phyloP scores from a whole-genome alignment of 2,797 vertebrate species.

The Rachycentron canadum region DNA sequence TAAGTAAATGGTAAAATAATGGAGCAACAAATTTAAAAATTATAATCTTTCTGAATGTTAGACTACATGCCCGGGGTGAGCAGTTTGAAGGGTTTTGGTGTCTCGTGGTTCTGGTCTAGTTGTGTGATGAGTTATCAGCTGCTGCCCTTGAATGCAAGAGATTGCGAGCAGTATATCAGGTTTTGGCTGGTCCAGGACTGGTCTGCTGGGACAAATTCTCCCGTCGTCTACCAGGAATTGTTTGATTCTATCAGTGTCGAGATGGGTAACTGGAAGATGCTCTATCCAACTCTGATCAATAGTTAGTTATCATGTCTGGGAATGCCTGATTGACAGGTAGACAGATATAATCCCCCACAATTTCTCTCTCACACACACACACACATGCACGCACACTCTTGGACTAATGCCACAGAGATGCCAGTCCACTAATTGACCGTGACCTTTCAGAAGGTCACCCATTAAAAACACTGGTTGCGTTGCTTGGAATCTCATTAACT shows the following conservation, averaged over 20 bases:
- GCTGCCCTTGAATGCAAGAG: conserved; percentile 45
- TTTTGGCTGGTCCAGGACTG: conserved; percentile 27
- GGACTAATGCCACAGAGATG: conserved; percentile 46
- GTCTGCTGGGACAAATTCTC: conserved; percentile 61
- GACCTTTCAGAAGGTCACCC: conserved; percentile 57
- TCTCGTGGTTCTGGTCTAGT: background rate
- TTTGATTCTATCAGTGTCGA: conserved; percentile 74
- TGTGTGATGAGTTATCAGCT: conserved; percentile 31
- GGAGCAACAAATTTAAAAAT: background rate
- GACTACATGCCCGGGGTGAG: background rate
- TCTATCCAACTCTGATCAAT: conserved; percentile 76
- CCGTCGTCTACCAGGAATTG: conserved; percentile 76
- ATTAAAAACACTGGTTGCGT: conserved; percentile 45
- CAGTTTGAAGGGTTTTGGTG: background rate
- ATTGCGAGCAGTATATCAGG: conserved; percentile 40
- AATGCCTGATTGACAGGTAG: conserved; percentile 70
- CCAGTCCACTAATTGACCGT: conserved; percentile 45
- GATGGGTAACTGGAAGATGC: conserved; percentile 72
- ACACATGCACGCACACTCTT: conserved; percentile 10
- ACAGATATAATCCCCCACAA: conserved; percentile 23
- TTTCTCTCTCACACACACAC: conserved; percentile 3
- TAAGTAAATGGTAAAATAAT: background rate
- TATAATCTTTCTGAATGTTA: conserved; percentile 1
- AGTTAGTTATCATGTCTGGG: conserved; percentile 81
- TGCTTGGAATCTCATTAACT: conserved; percentile 48